A percentile compares a stretch with the other conserved stretches of the same genome.
Evolutionary conservation across 2,888 invertebrate genomes (phyloP).

Genomic region (Sarcophaga variegata): DNA sequence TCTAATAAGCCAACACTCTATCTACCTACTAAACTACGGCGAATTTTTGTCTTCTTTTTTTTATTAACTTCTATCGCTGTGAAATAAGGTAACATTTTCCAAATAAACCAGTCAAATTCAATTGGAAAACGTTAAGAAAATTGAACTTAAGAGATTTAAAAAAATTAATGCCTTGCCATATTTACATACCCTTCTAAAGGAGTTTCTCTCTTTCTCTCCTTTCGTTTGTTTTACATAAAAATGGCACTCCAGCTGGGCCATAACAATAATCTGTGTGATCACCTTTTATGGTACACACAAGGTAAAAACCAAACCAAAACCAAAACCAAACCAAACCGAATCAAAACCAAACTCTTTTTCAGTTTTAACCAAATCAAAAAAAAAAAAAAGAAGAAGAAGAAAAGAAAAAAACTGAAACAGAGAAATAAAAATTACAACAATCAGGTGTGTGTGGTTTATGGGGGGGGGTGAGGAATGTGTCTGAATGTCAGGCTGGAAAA

Average conservation of each 20-base stretch:
- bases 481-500: neutral
- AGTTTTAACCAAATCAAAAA: too few relatives aligned
- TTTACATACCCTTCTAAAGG: neutral
- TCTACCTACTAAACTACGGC: too few relatives aligned
- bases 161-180: neutral
- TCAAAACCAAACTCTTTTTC: too few relatives aligned
- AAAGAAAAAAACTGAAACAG: neutral
- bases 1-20: too few relatives aligned
- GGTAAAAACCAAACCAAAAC: neutral
- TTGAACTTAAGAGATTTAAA: too few relatives aligned
- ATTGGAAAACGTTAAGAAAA: too few relatives aligned
- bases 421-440: conserved; percentile 15
- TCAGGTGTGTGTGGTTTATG: conserved; percentile 18
- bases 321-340: neutral
- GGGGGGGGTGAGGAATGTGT: neutral
- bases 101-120: too few relatives aligned
- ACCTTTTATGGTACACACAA: neutral
- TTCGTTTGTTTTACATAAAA: neutral
- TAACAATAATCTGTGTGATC: conserved; percentile 1
- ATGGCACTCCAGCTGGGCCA: conserved; percentile 14
- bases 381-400: too few relatives aligned
- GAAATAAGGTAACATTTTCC: too few relatives aligned
- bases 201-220: too few relatives aligned
- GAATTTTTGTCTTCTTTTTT: too few relatives aligned
- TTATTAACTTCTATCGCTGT: too few relatives aligned